Evolutionary conservation across 1,140 invertebrate genomes (phyloP).

Genomic region (Drosophila bocki): DNA sequence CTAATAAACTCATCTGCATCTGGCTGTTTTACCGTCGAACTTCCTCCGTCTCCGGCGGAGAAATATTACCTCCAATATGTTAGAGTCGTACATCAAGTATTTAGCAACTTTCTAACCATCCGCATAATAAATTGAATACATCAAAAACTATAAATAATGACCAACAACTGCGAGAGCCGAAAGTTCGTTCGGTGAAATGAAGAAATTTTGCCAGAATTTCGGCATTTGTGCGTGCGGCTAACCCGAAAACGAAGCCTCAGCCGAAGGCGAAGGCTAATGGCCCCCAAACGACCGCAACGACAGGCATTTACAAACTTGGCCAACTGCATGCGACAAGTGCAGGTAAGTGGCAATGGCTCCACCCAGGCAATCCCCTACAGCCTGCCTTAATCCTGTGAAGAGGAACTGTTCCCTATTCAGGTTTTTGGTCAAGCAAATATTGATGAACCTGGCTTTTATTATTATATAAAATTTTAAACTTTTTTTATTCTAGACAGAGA

Average conservation of each 20-base stretch:
- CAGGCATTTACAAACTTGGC: conserved; percentile 65
- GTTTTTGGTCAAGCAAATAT: background rate
- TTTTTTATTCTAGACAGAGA: too few relatives aligned
- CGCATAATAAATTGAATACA: conserved; percentile 84
- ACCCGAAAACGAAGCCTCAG: conserved; percentile 47
- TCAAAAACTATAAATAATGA: conserved; percentile 83
- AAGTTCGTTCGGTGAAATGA: conserved; percentile 66
- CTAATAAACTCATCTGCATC: conserved; percentile 40
- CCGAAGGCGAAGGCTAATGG: conserved; percentile 72
- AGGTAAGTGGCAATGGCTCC: conserved; percentile 44
- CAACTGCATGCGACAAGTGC: conserved; percentile 72
- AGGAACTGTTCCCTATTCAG: background rate
- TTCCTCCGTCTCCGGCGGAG: conserved; percentile 9
- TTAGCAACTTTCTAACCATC: conserved; percentile 78
- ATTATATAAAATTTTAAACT: background rate
- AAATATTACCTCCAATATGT: conserved; percentile 73
- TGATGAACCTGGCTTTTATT: background rate
- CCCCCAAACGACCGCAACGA: conserved; percentile 56
- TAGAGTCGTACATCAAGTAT: conserved; percentile 74
- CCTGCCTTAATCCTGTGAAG: background rate
- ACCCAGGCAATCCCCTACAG: conserved; percentile 6
- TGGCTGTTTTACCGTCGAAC: conserved; percentile 15
- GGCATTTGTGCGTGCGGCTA: conserved; percentile 63
- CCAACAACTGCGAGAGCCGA: conserved; percentile 72
- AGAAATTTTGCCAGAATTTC: conserved; percentile 83